Base-by-base conservation (phyloP, 1,140 invertebrate species). In the Holotrichia oblita region DNA sequence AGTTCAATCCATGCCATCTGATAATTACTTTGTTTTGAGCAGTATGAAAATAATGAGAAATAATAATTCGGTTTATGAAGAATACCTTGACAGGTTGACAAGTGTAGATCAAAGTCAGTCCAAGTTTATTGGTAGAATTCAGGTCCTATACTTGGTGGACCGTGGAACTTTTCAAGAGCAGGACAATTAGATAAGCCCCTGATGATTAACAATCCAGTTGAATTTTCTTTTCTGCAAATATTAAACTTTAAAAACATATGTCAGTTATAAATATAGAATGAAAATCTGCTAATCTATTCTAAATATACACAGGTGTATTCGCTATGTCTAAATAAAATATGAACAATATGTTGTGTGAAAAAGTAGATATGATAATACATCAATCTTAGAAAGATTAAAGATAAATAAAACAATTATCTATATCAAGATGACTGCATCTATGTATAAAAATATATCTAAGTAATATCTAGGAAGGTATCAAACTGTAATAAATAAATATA, bases 161-260 rank as follows among this genome's bases (percentile, higher is more conserved):
- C 75, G 24, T 17, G 22, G 44, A 76, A 76, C 44, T 76, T 76
- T 76, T 76, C 41, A 22, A 76, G 22, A 44, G 75, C 44, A 76
- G 75, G 75, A 55, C 75, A 48, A 55, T 76, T 76, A 55, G 75
- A 48, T 34, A 76, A 76, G 41, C 75, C 41, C n/a, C 75, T 44
- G 75, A 76, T 76, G 75, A 76, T 44, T 76, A 76, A 48, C 75
- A 76, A 55, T 76, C 75, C 75, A 48, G 75, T 55, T 20, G 75
- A 55, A 55, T 48, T 76, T 76, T 76, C 75, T 14, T 76, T 76
- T 76, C 75, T 76, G 75, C 10, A 76, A 76, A 74, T 41, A 74
- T 44, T 69, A 69, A 7, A 69, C 27, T 34, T 69, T 69, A 69
- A 55, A 14, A 55, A 55, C 6, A 17, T 48, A 48, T 48, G n/a